Percentiles rank a stretch among this genome's conserved stretches.
These are phyloP conservation scores for Drosophila fulvimacula DNA, from an alignment of 2,888 invertebrate genomes.

Conservation along the genomic window DNA sequence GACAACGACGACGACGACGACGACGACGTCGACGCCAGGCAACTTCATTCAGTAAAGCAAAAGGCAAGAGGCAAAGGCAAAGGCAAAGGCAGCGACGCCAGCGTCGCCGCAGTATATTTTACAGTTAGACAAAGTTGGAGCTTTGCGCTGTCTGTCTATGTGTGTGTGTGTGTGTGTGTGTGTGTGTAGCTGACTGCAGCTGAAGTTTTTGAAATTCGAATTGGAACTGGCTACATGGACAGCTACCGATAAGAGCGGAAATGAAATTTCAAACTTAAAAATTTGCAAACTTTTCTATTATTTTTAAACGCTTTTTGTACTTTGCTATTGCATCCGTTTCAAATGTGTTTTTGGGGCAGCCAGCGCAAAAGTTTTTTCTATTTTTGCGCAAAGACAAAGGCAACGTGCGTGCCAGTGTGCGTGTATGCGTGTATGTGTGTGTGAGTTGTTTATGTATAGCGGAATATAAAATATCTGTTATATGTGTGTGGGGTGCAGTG, in stretches of 20 bases:
- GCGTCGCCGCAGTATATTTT: conserved; percentile 66
- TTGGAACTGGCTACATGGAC: conserved; percentile 44
- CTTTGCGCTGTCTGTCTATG: conserved; percentile 23
- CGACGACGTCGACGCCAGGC: conserved; percentile 43
- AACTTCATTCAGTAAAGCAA: conserved; percentile 78
- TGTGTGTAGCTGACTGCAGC: conserved; percentile 37
- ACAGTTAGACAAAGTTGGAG: conserved; percentile 74
- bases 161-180: conserved; percentile 28
- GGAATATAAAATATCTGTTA: conserved; percentile 43
- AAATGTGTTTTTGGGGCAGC: conserved; percentile 47
- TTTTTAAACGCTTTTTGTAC: conserved; percentile 21
- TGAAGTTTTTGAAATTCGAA: conserved; percentile 36
- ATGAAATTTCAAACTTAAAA: conserved; percentile 64
- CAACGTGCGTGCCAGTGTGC: conserved; percentile 14
- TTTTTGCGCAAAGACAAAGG: conserved; percentile 31
- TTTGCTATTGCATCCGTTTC: conserved; percentile 41
- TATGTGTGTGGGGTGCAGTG: conserved; percentile 24
- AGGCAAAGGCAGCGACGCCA: conserved; percentile 41
- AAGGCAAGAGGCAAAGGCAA: conserved; percentile 45
- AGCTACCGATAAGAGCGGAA: conserved; percentile 69
- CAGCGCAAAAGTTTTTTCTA: conserved; percentile 35
- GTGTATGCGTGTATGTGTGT: conserved; percentile 20
- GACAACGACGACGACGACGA: conserved; percentile 19
- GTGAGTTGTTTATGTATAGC: conserved; percentile 68
- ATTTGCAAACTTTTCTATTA: conserved; percentile 55